A percentile compares a stretch with the other conserved stretches of the same genome.
Conservation (phyloP, 2,113 vertebrate species). For the Labeo catla region DNA sequence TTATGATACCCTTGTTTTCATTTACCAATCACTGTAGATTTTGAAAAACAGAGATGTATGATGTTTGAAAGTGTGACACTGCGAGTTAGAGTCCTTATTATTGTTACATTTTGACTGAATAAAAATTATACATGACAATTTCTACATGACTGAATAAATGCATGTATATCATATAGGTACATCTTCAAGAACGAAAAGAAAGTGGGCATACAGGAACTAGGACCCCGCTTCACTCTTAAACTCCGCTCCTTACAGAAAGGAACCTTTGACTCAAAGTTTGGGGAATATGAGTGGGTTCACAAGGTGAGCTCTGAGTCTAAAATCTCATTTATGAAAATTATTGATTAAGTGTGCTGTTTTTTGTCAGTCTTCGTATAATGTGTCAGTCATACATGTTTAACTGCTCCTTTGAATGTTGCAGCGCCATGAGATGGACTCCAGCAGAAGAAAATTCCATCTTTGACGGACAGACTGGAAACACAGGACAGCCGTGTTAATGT, state of each 20-base stretch:
- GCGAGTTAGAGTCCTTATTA: no score
- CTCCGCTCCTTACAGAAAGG: constrained; percentile 96
- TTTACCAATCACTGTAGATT: not conserved
- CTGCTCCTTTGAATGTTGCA: constrained; percentile 70
- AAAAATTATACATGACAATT: not conserved
- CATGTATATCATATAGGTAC: constrained; percentile 72
- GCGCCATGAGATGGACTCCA: constrained; percentile 96
- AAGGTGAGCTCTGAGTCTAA: constrained; percentile 80
- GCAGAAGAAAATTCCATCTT: constrained; percentile 94
- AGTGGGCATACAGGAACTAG: constrained; percentile 96
- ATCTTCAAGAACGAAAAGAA: constrained; percentile 97
- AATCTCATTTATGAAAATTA: not conserved
- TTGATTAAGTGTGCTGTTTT: not conserved
- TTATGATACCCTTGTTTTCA: not conserved
- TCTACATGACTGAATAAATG: not conserved
- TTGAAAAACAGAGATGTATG: not conserved
- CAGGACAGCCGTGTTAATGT: not conserved
- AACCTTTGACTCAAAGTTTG: constrained; percentile 97
- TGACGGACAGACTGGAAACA: constrained; percentile 63
- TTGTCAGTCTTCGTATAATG: not conserved
- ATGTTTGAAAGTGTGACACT: no score
- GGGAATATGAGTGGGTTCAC: constrained; percentile 98
- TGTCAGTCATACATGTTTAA: not conserved
- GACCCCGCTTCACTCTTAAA: constrained; percentile 96
- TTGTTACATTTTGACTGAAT: not conserved